Conservation (phyloP, 2,888 invertebrate species). For the Drosophila monieri region DNA sequence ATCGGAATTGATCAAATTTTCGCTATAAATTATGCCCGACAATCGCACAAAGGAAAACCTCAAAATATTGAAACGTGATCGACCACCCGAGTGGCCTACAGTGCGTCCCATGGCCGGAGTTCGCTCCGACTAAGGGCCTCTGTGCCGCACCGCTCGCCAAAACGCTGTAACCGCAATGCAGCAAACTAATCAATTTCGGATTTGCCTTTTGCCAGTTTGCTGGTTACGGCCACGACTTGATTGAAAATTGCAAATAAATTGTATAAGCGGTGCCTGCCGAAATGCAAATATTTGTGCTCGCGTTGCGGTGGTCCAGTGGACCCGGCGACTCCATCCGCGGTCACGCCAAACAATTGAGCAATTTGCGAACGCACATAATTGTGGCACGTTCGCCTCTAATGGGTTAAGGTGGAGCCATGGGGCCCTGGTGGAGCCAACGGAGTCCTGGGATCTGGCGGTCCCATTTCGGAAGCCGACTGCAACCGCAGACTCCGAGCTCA, state of each 20-base stretch:
- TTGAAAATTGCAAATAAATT: constrained; percentile 80
- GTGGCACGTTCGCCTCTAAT: constrained; percentile 74
- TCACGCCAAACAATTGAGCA: constrained; percentile 65
- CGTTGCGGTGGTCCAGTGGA: constrained; percentile 52
- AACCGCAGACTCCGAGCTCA: constrained; percentile 15
- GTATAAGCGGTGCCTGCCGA: constrained; percentile 71
- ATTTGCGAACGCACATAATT: constrained; percentile 71
- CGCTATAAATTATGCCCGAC: constrained; percentile 68
- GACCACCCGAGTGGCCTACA: constrained; percentile 44
- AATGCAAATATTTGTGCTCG: constrained; percentile 63
- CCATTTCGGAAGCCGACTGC: constrained; percentile 69
- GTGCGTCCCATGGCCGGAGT: constrained; percentile 3
- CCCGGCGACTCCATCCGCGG: constrained; percentile 9
- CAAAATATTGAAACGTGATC: constrained; percentile 81
- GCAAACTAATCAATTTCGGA: constrained; percentile 43
- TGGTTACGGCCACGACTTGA: constrained; percentile 70
- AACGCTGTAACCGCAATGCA: constrained; percentile 29
- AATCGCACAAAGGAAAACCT: constrained; percentile 57
- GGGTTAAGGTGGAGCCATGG: constrained; percentile 66
- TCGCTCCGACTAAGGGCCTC: too few relatives aligned
- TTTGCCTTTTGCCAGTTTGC: constrained; percentile 31
- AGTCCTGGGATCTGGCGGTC: constrained; percentile 7
- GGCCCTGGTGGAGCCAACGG: constrained; percentile 3
- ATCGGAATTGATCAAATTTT: constrained; percentile 70
- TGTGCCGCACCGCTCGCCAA: neutral